phyloP scores from a whole-genome alignment of 1,140 invertebrate species.

The Neodiprion virginianus region DNA sequence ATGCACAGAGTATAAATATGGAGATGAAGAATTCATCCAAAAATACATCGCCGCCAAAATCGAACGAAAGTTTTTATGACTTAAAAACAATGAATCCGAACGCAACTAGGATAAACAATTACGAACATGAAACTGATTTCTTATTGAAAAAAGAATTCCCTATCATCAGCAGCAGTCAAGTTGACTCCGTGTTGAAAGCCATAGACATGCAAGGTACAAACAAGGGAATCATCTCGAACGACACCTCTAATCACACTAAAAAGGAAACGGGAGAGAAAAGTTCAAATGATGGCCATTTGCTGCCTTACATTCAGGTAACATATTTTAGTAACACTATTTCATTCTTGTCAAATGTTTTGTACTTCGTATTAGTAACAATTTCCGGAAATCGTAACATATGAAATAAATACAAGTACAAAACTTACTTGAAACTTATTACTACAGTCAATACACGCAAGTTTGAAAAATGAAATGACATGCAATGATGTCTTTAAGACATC shows the following conservation, averaged over 20 bases:
- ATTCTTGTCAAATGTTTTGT: background rate
- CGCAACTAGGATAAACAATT: background rate
- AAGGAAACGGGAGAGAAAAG: background rate
- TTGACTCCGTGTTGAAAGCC: conserved; percentile 23
- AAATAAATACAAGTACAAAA: background rate
- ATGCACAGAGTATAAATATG: background rate
- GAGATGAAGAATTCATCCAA: background rate
- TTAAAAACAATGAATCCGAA: background rate
- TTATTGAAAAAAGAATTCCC: conserved; percentile 17
- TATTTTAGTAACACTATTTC: background rate
- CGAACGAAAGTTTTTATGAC: conserved; percentile 9
- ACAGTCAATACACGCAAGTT: background rate
- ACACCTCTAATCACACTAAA: background rate
- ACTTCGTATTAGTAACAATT: background rate
- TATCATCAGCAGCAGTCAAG: conserved; percentile 24
- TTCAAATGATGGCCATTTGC: background rate
- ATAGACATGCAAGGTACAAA: background rate
- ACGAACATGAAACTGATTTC: background rate
- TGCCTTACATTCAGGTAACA: background rate
- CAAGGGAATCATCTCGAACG: background rate
- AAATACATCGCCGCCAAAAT: conserved; percentile 2
- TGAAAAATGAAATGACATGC: background rate
- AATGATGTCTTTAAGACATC: too few species aligned
- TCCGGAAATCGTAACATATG: background rate
- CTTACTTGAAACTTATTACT: background rate